Evolutionary conservation across 2,888 invertebrate species (phyloP).

Genomic region (Penaeus monodon): DNA sequence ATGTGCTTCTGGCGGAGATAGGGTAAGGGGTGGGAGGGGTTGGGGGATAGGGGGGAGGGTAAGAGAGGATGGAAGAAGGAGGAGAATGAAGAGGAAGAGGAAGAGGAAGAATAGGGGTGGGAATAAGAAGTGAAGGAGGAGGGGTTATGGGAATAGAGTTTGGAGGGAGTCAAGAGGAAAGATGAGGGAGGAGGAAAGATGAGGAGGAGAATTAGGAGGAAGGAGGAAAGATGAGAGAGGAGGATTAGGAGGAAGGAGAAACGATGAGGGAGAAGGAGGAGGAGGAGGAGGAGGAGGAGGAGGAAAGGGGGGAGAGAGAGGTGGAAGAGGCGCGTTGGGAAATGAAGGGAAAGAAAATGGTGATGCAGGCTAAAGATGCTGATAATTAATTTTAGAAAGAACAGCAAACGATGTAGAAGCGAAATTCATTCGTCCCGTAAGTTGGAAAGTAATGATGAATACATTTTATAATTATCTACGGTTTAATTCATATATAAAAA

Average conservation of each 20-base stretch:
- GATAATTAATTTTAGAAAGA: too few relatives aligned
- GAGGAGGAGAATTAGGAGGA: not conserved
- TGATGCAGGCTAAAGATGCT: too few relatives aligned
- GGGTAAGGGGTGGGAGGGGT: not conserved
- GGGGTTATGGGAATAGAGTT: not conserved
- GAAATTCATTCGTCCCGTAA: too few relatives aligned
- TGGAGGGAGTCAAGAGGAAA: not conserved
- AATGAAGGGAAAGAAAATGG: not conserved
- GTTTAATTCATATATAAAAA: too few relatives aligned
- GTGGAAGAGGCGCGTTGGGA: not conserved
- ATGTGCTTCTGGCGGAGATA: not conserved
- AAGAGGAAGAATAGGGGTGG: not conserved
- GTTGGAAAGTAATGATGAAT: too few relatives aligned
- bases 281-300: not conserved
- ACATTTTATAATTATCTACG: too few relatives aligned
- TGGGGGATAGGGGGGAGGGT: not conserved
- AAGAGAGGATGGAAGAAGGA: not conserved
- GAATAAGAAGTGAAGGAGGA: not conserved
- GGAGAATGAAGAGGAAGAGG: not conserved
- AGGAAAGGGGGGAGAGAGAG: not conserved
- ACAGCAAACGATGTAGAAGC: too few relatives aligned
- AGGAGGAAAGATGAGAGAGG: not conserved
- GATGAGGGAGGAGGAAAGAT: not conserved
- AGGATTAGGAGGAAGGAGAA: not conserved
- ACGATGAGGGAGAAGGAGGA: not conserved